These are phyloP conservation scores for Piezodorus guildinii DNA, from an alignment of 1,140 invertebrate genomes.

Conservation along the genomic window DNA sequence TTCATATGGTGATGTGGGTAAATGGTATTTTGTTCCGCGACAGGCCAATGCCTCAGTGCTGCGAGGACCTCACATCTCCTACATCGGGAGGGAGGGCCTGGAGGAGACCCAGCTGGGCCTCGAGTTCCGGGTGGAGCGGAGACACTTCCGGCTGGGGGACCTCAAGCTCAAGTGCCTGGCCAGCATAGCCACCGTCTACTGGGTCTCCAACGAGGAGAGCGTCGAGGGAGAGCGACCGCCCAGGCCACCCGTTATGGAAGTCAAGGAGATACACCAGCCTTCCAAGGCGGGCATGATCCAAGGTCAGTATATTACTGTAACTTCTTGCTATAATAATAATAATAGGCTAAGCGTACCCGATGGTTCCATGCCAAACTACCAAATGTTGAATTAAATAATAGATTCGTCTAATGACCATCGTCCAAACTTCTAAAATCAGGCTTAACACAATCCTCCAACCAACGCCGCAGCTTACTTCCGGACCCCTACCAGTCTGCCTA, in stretches of 20 bases:
- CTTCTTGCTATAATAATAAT: too few species aligned
- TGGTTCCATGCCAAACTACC: too few species aligned
- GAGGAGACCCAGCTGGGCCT: slow-evolving; percentile 58
- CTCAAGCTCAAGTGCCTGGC: slow-evolving; percentile 80
- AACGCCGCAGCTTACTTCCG: too few species aligned
- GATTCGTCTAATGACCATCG: too few species aligned
- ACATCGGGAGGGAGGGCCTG: slow-evolving; percentile 44
- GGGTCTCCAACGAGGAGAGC: slow-evolving; percentile 70
- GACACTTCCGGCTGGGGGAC: slow-evolving; percentile 68
- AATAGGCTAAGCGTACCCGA: too few species aligned
- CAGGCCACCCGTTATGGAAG: slow-evolving; percentile 49
- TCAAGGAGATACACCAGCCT: slow-evolving; percentile 39
- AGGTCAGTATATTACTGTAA: slow-evolving; percentile 28
- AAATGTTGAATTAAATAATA: too few species aligned
- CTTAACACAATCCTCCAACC: too few species aligned
- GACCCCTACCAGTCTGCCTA: too few species aligned
- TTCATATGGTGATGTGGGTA: not conserved
- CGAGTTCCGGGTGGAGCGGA: slow-evolving; percentile 56
- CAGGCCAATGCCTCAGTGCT: slow-evolving; percentile 11
- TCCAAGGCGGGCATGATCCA: slow-evolving; percentile 39
- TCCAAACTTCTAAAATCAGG: too few species aligned
- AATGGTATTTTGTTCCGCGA: not conserved
- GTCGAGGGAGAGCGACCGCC: slow-evolving; percentile 56
- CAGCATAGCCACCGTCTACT: slow-evolving; percentile 70
- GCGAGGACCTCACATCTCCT: slow-evolving; percentile 9